Percentiles rank a stretch among this genome's conserved stretches.
phyloP scores from a whole-genome alignment of 2,888 invertebrate species.

The Meteorus cinctellus region DNA sequence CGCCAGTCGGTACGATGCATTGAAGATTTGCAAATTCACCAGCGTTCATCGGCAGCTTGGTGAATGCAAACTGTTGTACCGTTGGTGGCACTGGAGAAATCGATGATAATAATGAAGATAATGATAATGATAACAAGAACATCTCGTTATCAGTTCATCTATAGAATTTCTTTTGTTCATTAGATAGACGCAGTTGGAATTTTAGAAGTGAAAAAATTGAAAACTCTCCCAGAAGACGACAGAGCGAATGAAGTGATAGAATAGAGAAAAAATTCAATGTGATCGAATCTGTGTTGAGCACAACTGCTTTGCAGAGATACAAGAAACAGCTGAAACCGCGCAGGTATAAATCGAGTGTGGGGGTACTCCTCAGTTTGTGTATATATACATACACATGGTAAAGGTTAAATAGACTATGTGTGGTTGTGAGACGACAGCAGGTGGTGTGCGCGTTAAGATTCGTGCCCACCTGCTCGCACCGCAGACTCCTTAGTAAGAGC shows the following conservation, averaged over 20 bases:
- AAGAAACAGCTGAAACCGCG: conserved; percentile 4
- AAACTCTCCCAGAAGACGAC: not conserved
- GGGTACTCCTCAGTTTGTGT: not conserved
- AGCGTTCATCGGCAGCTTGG: conserved; percentile 73
- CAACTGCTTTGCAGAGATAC: conserved; percentile 6
- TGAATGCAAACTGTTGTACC: conserved; percentile 71
- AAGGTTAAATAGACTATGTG: not conserved
- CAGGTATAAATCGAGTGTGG: not conserved
- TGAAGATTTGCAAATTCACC: conserved; percentile 79
- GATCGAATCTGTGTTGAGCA: conserved; percentile 4
- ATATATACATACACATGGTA: not conserved
- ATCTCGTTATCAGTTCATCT: not conserved
- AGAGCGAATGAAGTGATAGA: not conserved
- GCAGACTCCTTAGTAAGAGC: conserved; percentile 3
- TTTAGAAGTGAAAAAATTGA: not conserved
- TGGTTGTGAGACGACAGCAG: conserved; percentile 6
- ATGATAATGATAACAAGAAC: not conserved
- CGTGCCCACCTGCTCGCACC: conserved; percentile 6
- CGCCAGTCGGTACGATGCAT: conserved; percentile 80
- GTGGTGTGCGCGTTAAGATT: conserved; percentile 1
- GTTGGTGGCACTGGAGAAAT: conserved; percentile 68
- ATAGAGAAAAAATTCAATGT: not conserved
- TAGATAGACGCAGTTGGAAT: no score
- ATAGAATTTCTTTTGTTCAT: not conserved
- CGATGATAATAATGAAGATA: conserved; percentile 21